These are phyloP conservation scores for Monoplex corrugatus DNA, from an alignment of 2,888 invertebrate species.

Conservation along the genomic window DNA sequence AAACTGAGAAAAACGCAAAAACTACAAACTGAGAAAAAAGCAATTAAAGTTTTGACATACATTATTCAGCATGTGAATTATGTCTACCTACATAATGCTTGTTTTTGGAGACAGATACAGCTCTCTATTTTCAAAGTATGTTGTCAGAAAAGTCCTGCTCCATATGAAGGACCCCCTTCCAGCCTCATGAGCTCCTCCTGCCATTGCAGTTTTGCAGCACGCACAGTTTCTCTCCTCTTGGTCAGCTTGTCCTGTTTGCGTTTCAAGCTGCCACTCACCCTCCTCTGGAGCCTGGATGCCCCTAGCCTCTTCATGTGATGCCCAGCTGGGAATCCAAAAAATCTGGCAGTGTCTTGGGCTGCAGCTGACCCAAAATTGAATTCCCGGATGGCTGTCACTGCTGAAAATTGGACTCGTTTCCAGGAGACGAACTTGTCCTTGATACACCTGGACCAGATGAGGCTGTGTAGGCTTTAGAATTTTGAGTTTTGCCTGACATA, in stretches of 20 bases:
- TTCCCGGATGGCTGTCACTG: not conserved
- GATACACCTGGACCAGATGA: constrained; percentile 1
- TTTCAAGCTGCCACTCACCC: not conserved
- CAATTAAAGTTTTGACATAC: no score
- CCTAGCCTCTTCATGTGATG: not conserved
- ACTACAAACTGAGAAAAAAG: no score
- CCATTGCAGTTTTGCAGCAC: not conserved
- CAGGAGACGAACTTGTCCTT: not conserved
- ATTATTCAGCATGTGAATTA: no score
- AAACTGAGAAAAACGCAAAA: no score
- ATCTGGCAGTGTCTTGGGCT: not conserved
- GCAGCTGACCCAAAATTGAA: not conserved
- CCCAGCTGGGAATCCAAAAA: not conserved
- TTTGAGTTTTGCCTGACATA: not conserved
- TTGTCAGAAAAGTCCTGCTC: not conserved
- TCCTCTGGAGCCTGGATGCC: not conserved
- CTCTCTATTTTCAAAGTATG: no score
- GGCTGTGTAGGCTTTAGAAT: not conserved
- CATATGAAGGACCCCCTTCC: not conserved
- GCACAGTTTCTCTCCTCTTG: not conserved
- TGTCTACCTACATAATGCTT: no score
- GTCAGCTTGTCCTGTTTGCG: not conserved
- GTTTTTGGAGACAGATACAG: no score
- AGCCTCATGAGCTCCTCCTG: not conserved
- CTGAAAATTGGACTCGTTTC: not conserved